Evolutionary conservation across 2,113 vertebrate species (phyloP), one percentile per base, ranked within the genome.

Genomic region (Solea solea): DNA sequence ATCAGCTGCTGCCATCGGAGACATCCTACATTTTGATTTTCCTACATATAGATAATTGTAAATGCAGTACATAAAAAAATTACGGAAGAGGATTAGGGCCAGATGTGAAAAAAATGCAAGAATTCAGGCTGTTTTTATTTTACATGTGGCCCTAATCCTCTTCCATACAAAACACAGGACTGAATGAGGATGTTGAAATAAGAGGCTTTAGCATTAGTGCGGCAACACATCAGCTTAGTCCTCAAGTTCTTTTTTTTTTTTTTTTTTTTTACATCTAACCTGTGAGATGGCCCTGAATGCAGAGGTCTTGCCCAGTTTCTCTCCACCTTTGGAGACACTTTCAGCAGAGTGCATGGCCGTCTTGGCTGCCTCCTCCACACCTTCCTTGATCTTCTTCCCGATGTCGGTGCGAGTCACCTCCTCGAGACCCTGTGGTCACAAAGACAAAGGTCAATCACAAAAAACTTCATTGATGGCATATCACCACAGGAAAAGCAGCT

Each of bases 241-340:
- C 21, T 21, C 21, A n/a, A n/a, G n/a, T n/a, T n/a, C n/a, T n/a
- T n/a, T n/a, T n/a, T n/a, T 34, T 34, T 34, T 34, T 34, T 34
- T 34, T 34, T 34, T 34, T 34, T 34, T 34, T 34, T 2, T 2
- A 34, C 34, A 8, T 46, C 79, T 79, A 6, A 91, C 88, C 89
- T 98, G 96, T 61, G 97, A 96, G 50, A 98, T 91, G 44, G 93
- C 96, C 77, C 85, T 95, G 87, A 98, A 98, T 2, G 97, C 96
- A 0, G 93, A 92, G 0, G 92, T 96, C 86, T 74, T 90, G 69
- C 97, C 97, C 21, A 98, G 78, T 74, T 95, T 96, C 82, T 96
- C 96, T 39, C 97, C 95, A 13, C 96, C 94, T 88, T 92, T 96
- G 71, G 95, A 95, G 50, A 98, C 92, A 0, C 94, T 92, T 78